Base-by-base conservation (phyloP, 2,113 vertebrate species). In the Xiphorhynchus elegans region DNA sequence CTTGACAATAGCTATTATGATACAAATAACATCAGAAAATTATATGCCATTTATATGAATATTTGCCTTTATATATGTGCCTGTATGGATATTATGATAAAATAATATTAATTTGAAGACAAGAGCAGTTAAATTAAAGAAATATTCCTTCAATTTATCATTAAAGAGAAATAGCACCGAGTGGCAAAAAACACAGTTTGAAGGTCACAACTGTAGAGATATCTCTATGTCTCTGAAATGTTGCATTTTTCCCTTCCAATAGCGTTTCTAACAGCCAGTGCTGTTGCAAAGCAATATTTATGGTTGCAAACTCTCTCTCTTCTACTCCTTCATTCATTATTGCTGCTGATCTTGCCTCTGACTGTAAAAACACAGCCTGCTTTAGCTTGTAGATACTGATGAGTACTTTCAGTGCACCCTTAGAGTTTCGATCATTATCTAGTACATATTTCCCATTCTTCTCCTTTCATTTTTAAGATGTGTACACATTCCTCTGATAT, bases 271-370 rank as follows among this genome's bases (percentile, higher is more conserved):
- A 72, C 19, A 63, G 29, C 10, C 28, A 85, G 5, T 62, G 33
- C 17, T 58, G 13, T 55, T 80, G 72, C 78, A 91, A 91, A 91
- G n/a, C 56, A 78, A 17, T 83, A 94, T 93, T 95, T 93, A 73
- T 55, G 14, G n/a, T 50, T 52, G 87, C 91, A 83, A 79, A 93
- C 49, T 74, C 74, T 73, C 44, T 90, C 56, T 93, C 24, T 69
- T 42, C 46, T 69, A 66, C 26, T 77, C 23, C 24, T 76, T 90
- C 81, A 69, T 91, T 93, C 78, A 83, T 90, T 91, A 85, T 26
- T 80, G 23, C 37, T 0, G 0, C 46, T 77, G 91, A 77, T 17
- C 49, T 83, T 83, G n/a, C 37, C 8, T 77, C 47, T 87, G 53
- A 26, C 67, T 86, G 23, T 76, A 47, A 87, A 88, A 96, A 52